Conservation (phyloP, 53 echinoderm and acorn worm genomes). For the Apostichopus leukothele region DNA sequence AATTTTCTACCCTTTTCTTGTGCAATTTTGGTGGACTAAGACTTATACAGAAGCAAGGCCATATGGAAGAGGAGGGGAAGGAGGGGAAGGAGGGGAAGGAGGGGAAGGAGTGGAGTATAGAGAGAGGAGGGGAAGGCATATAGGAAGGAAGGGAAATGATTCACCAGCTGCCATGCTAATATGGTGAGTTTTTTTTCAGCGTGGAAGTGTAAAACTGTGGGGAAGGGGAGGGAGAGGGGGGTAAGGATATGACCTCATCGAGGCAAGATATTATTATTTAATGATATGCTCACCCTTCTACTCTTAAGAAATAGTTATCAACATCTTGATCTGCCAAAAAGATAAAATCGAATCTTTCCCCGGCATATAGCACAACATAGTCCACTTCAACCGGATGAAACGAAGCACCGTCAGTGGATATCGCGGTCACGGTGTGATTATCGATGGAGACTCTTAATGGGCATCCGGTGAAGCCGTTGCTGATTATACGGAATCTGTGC, state of each 20-base stretch:
- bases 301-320: constrained; percentile 60
- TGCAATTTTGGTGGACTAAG: too few species aligned
- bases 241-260: constrained; percentile 26
- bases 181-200: too few species aligned
- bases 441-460: constrained; percentile 66
- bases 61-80: too few species aligned
- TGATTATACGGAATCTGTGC: constrained; percentile 76
- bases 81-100: too few species aligned
- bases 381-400: constrained; percentile 61
- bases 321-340: constrained; percentile 56
- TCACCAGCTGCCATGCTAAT: too few species aligned
- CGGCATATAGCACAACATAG: constrained; percentile 58
- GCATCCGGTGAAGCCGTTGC: constrained; percentile 65
- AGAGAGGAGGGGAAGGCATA: too few species aligned
- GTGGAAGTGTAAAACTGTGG: background rate
- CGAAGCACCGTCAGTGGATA: constrained; percentile 74
- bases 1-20: too few species aligned
- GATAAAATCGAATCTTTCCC: constrained; percentile 79
- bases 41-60: too few species aligned
- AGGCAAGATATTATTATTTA: background rate
- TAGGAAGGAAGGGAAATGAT: too few species aligned
- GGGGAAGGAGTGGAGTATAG: too few species aligned
- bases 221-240: background rate
- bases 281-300: constrained; percentile 46
- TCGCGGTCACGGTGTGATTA: constrained; percentile 64